A percentile compares a stretch with the other conserved stretches of the same genome.
These are phyloP conservation scores for Spisula solida DNA, from an alignment of 2,888 invertebrate genomes.

Conservation along the genomic window DNA sequence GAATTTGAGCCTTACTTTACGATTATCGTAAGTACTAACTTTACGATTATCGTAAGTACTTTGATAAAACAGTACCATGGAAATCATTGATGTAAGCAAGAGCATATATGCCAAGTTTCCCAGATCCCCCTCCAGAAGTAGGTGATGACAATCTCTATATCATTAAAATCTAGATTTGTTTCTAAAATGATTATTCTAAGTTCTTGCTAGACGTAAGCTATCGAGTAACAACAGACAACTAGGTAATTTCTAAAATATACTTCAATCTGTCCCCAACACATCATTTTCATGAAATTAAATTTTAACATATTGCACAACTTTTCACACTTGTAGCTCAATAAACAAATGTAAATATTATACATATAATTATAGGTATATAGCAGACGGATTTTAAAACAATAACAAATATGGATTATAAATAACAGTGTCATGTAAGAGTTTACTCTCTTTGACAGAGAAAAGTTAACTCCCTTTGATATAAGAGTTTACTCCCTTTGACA, in stretches of 20 bases:
- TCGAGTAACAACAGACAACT: neutral
- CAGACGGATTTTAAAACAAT: neutral
- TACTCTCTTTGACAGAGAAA: neutral
- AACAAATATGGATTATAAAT: neutral
- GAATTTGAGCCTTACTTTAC: too few species aligned
- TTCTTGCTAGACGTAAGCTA: neutral
- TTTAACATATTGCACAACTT: slow-evolving; percentile 7
- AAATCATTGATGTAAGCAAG: too few species aligned
- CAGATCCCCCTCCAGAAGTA: too few species aligned
- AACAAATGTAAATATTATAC: neutral
- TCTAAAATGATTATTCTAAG: neutral
- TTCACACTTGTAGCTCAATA: neutral
- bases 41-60: too few species aligned
- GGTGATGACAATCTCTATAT: too few species aligned
- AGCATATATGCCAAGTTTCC: too few species aligned
- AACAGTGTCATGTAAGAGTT: neutral
- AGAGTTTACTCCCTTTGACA: neutral
- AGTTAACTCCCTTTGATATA: too few species aligned
- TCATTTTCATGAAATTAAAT: neutral
- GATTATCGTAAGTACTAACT: too few species aligned
- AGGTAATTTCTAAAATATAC: neutral
- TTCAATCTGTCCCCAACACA: neutral
- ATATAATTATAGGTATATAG: neutral
- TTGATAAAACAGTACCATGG: too few species aligned
- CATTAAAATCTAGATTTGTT: too few species aligned